These are phyloP conservation scores for Hoplias malabaricus DNA, from an alignment of 2,113 vertebrate genomes.

Conservation along the genomic window DNA sequence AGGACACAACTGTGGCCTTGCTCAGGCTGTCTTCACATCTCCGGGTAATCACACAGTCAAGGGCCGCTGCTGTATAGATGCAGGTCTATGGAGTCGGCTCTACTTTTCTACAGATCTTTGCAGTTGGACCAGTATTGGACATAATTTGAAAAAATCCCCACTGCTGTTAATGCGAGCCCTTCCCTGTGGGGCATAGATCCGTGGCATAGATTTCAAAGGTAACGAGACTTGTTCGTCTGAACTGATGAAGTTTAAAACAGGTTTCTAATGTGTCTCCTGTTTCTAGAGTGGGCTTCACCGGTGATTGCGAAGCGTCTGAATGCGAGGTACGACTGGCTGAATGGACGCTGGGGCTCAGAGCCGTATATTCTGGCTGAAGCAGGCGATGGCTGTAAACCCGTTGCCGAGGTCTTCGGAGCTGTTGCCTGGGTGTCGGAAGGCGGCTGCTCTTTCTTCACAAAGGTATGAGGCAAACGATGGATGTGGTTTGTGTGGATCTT, in stretches of 20 bases:
- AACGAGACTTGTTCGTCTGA: no score
- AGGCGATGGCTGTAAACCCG: slow-evolving; percentile 68
- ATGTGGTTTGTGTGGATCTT: background rate
- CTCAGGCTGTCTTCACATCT: slow-evolving; percentile 70
- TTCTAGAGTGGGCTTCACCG: slow-evolving; percentile 67
- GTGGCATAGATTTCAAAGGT: no score
- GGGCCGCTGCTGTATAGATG: no score
- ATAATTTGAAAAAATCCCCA: no score
- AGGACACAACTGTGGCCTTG: slow-evolving; percentile 66
- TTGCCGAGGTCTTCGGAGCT: slow-evolving; percentile 51
- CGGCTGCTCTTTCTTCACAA: slow-evolving; percentile 76
- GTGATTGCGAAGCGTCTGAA: slow-evolving; percentile 72
- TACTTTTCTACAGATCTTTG: no score
- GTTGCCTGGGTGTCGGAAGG: slow-evolving; percentile 77
- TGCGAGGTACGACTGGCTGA: slow-evolving; percentile 77
- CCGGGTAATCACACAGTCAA: slow-evolving; percentile 56
- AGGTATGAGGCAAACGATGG: slow-evolving; percentile 55
- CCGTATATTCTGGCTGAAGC: slow-evolving; percentile 62
- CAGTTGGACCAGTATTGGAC: no score
- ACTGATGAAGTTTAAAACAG: no score
- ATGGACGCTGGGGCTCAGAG: slow-evolving; percentile 50
- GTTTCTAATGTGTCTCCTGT: background rate
- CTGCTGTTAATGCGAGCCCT: no score
- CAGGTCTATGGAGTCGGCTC: no score
- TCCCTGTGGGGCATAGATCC: no score